A percentile compares a stretch with the other conserved stretches of the same genome.
phyloP scores from a whole-genome alignment of 2,113 vertebrate species.

The Melanostigma gelatinosum region DNA sequence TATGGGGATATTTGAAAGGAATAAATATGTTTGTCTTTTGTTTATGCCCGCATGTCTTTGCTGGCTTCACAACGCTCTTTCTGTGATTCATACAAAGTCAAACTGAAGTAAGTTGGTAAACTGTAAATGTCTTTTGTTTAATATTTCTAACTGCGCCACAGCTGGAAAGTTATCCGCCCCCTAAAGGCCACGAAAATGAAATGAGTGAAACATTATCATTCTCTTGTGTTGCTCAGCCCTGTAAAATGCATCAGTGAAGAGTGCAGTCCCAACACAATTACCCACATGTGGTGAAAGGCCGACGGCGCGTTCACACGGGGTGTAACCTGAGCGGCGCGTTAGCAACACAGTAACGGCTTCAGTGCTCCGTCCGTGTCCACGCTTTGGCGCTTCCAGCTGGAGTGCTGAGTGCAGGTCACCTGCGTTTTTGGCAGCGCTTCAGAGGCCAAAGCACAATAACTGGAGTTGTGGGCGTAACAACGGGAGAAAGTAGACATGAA shows the following conservation, averaged over 20 bases:
- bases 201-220: background rate
- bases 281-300: background rate
- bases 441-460: background rate
- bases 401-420: background rate
- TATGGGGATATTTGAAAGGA: background rate
- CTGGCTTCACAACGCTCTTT: background rate
- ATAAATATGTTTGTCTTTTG: background rate
- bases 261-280: background rate
- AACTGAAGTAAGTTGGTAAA: background rate
- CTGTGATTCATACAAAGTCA: background rate
- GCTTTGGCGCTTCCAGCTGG: too few species aligned
- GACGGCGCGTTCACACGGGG: background rate
- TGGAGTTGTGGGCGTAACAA: too few species aligned
- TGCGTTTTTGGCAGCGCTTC: background rate
- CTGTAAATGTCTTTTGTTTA: background rate
- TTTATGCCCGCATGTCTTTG: background rate
- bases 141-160: background rate
- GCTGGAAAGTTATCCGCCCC: background rate
- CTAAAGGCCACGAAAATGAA: background rate
- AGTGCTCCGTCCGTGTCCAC: background rate
- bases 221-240: too few species aligned
- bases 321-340: background rate
- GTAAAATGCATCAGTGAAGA: background rate
- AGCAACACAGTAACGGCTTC: background rate
- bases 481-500: background rate